Percentiles rank a stretch among this genome's conserved stretches.
Evolutionary conservation across 2,888 invertebrate species (phyloP).

Genomic region (Sesia apiformis): DNA sequence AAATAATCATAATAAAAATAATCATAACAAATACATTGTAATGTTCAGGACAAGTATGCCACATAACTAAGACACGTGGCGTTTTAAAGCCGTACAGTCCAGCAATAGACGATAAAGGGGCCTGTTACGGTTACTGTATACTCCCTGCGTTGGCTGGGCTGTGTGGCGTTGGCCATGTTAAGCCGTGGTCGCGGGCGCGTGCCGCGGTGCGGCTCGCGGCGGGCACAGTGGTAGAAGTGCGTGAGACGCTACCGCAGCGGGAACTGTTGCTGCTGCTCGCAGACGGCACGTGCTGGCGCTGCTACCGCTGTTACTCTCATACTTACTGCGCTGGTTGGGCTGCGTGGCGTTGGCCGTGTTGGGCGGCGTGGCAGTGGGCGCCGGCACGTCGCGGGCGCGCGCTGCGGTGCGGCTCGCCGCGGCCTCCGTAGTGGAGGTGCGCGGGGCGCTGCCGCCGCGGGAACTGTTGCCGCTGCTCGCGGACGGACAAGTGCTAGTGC

Average conservation of each 20-base stretch:
- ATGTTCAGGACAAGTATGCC: no score
- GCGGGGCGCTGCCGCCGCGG: slow-evolving; percentile 59
- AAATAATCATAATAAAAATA: no score
- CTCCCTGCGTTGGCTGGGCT: slow-evolving; percentile 24
- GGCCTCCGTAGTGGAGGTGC: slow-evolving; percentile 25
- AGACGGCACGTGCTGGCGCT: slow-evolving; percentile 33
- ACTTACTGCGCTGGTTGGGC: slow-evolving; percentile 22
- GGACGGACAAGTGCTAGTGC: slow-evolving; percentile 33
- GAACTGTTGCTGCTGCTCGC: slow-evolving; percentile 53
- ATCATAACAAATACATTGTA: no score
- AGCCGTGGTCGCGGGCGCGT: slow-evolving; percentile 15
- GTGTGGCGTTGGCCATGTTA: slow-evolving; percentile 27
- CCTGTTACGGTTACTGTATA: background rate
- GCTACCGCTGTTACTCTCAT: slow-evolving; percentile 38
- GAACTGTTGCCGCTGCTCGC: slow-evolving; percentile 54
- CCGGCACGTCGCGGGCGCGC: slow-evolving; percentile 11
- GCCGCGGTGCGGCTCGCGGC: slow-evolving; percentile 20
- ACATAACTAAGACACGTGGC: no score
- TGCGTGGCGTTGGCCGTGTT: slow-evolving; percentile 30
- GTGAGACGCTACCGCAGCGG: slow-evolving; percentile 59
- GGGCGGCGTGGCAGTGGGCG: slow-evolving; percentile 14
- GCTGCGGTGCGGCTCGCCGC: slow-evolving; percentile 20
- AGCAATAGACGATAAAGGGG: background rate
- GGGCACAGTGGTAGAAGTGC: slow-evolving; percentile 21
- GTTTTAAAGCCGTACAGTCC: no score